Evolutionary conservation across 2,888 invertebrate genomes (phyloP).

Genomic region (Chironomus riparius): DNA sequence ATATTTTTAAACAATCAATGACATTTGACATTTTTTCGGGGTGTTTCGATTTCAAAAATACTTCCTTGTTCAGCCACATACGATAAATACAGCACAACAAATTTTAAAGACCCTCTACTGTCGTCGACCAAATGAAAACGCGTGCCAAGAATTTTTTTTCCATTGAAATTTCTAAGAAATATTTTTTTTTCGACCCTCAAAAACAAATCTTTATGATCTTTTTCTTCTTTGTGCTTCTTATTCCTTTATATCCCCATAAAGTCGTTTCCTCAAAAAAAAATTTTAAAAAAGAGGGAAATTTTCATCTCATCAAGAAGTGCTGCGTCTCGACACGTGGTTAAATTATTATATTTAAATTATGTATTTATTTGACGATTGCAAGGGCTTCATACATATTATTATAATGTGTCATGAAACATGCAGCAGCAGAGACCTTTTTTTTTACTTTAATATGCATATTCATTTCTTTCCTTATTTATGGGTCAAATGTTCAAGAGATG

Average conservation of each 20-base stretch:
- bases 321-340: slow-evolving; percentile 25
- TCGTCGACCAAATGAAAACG: neutral
- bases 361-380: slow-evolving; percentile 10
- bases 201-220: slow-evolving; percentile 22
- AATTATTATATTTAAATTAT: slow-evolving; percentile 25
- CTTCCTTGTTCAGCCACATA: neutral
- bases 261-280: too few species aligned
- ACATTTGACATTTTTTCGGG: slow-evolving; percentile 16
- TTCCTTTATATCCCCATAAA: neutral
- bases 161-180: neutral
- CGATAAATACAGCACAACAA: neutral
- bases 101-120: slow-evolving; percentile 1
- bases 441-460: neutral
- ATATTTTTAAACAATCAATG: slow-evolving; percentile 8
- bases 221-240: neutral
- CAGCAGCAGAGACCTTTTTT: neutral
- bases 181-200: neutral
- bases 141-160: slow-evolving; percentile 13
- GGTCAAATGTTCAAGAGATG: neutral
- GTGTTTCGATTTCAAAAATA: neutral
- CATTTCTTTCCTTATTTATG: neutral
- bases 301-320: neutral
- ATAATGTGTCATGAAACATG: neutral
- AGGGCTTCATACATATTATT: neutral
- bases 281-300: neutral